These are phyloP conservation scores for Polietes domitor DNA, from an alignment of 2,888 invertebrate species.

Conservation along the genomic window DNA sequence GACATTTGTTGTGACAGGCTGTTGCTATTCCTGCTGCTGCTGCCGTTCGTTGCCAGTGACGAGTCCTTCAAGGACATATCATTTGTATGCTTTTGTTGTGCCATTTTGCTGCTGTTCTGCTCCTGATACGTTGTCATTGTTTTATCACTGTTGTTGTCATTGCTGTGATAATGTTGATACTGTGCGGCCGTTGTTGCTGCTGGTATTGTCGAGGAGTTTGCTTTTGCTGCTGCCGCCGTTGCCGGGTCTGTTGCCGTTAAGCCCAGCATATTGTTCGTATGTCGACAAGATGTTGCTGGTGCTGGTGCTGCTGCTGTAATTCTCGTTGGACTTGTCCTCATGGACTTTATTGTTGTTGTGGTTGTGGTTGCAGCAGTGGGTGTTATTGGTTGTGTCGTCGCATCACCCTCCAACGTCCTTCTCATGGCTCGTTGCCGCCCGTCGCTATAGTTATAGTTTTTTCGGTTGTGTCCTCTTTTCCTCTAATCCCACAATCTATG, in stretches of 20 bases:
- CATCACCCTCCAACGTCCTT: constrained; percentile 55
- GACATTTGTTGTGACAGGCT: constrained; percentile 51
- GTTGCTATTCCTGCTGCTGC: not conserved
- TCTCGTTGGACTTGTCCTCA: constrained; percentile 60
- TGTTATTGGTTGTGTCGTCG: too few relatives aligned
- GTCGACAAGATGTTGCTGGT: constrained; percentile 49
- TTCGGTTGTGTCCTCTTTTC: constrained; percentile 50
- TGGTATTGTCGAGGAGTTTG: constrained; percentile 49
- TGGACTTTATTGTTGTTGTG: constrained; percentile 30
- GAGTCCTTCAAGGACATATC: constrained; percentile 60
- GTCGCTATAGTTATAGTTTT: not conserved
- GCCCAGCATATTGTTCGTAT: constrained; percentile 44
- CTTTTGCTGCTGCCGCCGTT: constrained; percentile 56
- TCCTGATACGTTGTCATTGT: constrained; percentile 62
- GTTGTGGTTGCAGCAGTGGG: constrained; percentile 30
- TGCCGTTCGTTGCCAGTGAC: not conserved
- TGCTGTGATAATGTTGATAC: constrained; percentile 40
- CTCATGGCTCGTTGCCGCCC: constrained; percentile 41
- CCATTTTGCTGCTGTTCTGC: constrained; percentile 56
- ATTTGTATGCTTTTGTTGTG: constrained; percentile 48
- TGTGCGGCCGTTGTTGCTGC: constrained; percentile 43
- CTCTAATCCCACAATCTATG: constrained; percentile 55
- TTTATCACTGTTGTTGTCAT: constrained; percentile 44
- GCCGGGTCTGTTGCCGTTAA: constrained; percentile 60
- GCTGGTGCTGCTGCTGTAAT: constrained; percentile 57